Evolutionary conservation across 1,140 invertebrate species (phyloP), one percentile per base, ranked within the genome.

Genomic region (Drosophila dunni): DNA sequence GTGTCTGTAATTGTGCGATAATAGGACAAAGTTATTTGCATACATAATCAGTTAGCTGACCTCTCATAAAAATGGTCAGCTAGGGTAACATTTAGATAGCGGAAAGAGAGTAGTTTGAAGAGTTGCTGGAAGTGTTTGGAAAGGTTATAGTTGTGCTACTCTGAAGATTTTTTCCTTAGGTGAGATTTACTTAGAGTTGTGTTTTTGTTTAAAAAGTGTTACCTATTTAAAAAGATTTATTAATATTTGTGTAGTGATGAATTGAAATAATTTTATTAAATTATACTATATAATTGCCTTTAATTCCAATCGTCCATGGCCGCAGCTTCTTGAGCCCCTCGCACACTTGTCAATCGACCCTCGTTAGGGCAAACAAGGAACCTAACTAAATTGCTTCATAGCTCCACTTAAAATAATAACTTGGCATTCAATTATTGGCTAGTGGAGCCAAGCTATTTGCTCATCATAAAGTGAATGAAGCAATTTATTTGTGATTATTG

Each of bases 401-500:
- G 42, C 24, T 44, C 51, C 67, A 64, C 44, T 78, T 70, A 75
- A 42, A 62, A 62, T 78, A 78, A 78, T 75, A 73, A 78, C 61
- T 81, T 72, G 66, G 88, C 68, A 88, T 76, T 86, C 79, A 88
- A 72, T 83, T 88, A 85, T 68, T 70, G 53, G 17, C n/a, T 45
- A 20, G 38, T n/a, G 45, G 11, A 69, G 46, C 65, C 60, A 72
- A 80, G 77, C 83, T 29, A 83, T 88, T 86, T 88, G 61, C 79
- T 79, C 79, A 74, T 83, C 82, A 88, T 86, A 88, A 83, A 79
- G 79, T 63, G 73, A 88, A 86, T 88, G 79, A 88, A 88, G 84
- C 72, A 83, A 88, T 88, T 88, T 79, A 44, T 67, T 67, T 63
- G 45, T 68, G 78, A 76, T 79, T 75, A 78, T 53, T 74, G 70